Percentiles rank a stretch among this genome's conserved stretches.
phyloP scores from a whole-genome alignment of 2,113 vertebrate species.

The Otolemur garnettii region DNA sequence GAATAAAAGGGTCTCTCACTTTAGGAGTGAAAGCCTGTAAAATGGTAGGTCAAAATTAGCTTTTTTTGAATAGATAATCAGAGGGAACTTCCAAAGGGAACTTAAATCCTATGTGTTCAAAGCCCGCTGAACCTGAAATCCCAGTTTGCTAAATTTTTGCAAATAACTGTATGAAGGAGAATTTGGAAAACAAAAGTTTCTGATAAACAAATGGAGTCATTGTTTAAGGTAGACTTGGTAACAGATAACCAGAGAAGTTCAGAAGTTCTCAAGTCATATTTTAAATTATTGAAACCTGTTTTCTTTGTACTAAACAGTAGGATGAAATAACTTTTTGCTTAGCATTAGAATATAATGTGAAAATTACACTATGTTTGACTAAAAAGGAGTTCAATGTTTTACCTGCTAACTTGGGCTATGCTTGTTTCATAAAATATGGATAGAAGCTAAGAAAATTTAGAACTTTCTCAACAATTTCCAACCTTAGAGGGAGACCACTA shows the following conservation, averaged over 20 bases:
- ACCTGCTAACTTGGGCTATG: neutral
- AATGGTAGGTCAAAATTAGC: constrained; percentile 45
- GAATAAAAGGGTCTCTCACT: constrained; percentile 64
- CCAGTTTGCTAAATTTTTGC: neutral
- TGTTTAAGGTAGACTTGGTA: neutral
- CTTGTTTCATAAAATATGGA: neutral
- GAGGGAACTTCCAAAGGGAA: neutral
- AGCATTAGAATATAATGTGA: neutral
- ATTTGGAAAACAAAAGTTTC: constrained; percentile 57
- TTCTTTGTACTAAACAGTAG: neutral
- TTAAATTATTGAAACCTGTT: constrained; percentile 35
- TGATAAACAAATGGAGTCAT: neutral
- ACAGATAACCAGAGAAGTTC: neutral
- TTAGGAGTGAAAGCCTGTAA: constrained; percentile 60
- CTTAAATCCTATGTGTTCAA: neutral
- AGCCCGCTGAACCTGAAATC: constrained; percentile 6
- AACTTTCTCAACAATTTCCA: neutral
- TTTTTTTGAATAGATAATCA: constrained; percentile 62
- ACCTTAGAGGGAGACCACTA: neutral
- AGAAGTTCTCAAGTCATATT: neutral
- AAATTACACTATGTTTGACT: neutral
- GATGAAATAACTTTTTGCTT: constrained; percentile 1
- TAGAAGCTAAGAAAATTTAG: neutral
- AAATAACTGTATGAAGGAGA: constrained; percentile 26
- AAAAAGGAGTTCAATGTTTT: constrained; percentile 40